These are phyloP conservation scores for Pterocles gutturalis DNA, from an alignment of 2,113 vertebrate species.

Conservation along the genomic window DNA sequence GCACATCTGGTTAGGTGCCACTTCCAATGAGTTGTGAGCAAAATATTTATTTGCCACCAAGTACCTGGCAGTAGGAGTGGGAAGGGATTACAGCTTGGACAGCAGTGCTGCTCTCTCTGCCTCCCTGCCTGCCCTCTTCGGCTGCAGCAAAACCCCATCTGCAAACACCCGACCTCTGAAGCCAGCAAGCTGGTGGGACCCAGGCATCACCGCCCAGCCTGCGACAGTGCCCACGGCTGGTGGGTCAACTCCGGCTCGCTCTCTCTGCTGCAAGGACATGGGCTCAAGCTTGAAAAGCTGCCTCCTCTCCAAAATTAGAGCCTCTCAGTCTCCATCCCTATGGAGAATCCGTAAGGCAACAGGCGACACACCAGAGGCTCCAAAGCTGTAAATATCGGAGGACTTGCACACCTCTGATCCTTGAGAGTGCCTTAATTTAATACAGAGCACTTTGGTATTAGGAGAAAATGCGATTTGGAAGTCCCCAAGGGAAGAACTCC, in stretches of 20 bases:
- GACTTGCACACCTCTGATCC: background rate
- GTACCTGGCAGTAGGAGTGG: background rate
- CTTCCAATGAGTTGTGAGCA: constrained; percentile 64
- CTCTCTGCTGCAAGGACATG: background rate
- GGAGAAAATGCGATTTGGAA: constrained; percentile 49
- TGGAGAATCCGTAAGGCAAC: background rate
- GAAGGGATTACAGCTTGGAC: background rate
- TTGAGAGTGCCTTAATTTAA: background rate
- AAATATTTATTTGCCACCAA: constrained; percentile 50
- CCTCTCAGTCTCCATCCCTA: background rate
- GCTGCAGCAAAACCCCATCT: background rate
- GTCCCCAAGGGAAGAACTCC: background rate
- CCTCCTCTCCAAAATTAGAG: background rate
- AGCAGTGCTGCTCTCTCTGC: background rate
- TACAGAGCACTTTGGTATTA: background rate
- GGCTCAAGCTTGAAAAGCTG: background rate
- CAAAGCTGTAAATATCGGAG: background rate
- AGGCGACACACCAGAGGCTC: background rate
- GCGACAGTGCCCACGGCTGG: background rate
- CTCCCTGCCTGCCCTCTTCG: background rate
- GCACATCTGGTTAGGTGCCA: constrained; percentile 67
- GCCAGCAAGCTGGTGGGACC: background rate
- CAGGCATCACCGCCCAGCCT: background rate
- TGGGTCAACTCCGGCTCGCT: background rate
- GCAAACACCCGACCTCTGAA: background rate